Conservation (phyloP, 2,113 vertebrate species). For the Prolemur simus region DNA sequence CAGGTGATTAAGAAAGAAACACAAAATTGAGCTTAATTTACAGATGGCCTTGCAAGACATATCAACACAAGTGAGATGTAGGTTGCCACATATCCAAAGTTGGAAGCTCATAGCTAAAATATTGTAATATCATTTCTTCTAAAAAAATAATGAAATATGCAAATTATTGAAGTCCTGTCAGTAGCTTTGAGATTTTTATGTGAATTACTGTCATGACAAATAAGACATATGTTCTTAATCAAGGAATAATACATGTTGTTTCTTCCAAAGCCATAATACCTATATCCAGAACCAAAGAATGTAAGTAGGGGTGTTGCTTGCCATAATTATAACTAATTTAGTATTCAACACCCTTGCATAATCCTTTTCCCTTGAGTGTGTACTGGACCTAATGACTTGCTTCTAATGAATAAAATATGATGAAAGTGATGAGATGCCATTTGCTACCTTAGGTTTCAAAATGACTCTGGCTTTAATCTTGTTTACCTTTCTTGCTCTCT, state of each 20-base stretch:
- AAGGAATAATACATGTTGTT: not conserved
- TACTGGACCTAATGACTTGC: not conserved
- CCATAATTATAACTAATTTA: not conserved
- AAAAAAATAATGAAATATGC: not conserved
- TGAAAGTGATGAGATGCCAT: not conserved
- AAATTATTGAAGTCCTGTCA: not conserved
- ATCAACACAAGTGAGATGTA: not conserved
- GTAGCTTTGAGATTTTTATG: not conserved
- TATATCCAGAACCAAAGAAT: not conserved
- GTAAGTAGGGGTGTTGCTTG: not conserved
- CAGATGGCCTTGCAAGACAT: not conserved
- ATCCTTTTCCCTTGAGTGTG: not conserved
- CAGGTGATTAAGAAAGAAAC: not conserved
- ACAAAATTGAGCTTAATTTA: not conserved
- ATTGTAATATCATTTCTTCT: not conserved
- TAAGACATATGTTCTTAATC: not conserved
- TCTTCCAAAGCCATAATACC: not conserved
- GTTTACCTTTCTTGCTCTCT: not conserved
- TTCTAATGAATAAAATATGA: not conserved
- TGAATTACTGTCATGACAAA: not conserved
- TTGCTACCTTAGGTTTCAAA: not conserved
- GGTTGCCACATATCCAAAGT: not conserved
- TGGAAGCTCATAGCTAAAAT: not conserved
- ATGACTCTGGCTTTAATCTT: not conserved
- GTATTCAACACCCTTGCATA: too few relatives aligned